These are phyloP conservation scores for Colletes collaris DNA, from an alignment of 2,888 invertebrate genomes.

Conservation along the genomic window DNA sequence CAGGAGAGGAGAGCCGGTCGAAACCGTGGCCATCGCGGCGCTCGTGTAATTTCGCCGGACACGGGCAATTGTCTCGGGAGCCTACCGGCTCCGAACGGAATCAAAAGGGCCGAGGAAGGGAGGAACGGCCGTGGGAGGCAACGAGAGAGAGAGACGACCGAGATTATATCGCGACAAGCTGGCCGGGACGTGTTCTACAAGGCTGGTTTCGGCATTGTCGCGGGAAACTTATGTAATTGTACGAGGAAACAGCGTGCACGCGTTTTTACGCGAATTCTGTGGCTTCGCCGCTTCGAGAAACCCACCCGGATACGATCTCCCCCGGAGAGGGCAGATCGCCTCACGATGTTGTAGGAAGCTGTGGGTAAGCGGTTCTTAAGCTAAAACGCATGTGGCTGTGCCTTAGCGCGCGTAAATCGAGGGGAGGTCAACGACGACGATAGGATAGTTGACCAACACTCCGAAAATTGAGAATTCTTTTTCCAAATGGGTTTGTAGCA, in stretches of 20 bases:
- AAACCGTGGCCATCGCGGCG: slow-evolving; percentile 28
- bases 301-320: slow-evolving; percentile 2
- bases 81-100: slow-evolving; percentile 17
- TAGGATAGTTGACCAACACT: too few relatives aligned
- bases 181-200: slow-evolving; percentile 25
- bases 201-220: slow-evolving; percentile 32
- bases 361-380: not conserved
- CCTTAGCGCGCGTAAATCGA: too few relatives aligned
- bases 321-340: not conserved
- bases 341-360: not conserved
- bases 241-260: slow-evolving; percentile 18
- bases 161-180: slow-evolving; percentile 55
- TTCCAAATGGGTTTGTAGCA: too few relatives aligned
- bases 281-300: not conserved
- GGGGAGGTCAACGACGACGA: too few relatives aligned
- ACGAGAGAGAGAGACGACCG: slow-evolving; percentile 16
- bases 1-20: slow-evolving; percentile 15
- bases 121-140: slow-evolving; percentile 5
- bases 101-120: slow-evolving; percentile 42
- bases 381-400: too few relatives aligned
- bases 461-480: too few relatives aligned
- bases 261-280: not conserved
- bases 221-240: slow-evolving; percentile 49
- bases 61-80: slow-evolving; percentile 52
- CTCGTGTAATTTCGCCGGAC: slow-evolving; percentile 66